Conservation (phyloP, 2,888 invertebrate genomes). For the Rhamphomyia laevipes region DNA sequence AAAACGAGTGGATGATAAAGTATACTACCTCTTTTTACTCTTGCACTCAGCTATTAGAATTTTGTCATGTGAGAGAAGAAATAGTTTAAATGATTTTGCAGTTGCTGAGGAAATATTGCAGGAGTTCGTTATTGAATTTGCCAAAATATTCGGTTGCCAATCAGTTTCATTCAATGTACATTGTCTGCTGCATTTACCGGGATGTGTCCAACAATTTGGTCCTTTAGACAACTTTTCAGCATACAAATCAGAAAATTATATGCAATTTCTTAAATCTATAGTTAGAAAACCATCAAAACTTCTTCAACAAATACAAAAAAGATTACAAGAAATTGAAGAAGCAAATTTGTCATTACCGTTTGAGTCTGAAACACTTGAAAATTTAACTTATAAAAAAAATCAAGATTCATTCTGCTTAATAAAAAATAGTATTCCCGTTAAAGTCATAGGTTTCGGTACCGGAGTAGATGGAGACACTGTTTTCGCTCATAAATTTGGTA, state of each 20-base stretch:
- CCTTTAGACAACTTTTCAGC: constrained; percentile 17
- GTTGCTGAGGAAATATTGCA: constrained; percentile 1
- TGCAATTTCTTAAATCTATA: constrained; percentile 8
- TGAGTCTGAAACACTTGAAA: too few relatives aligned
- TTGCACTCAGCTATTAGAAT: constrained; percentile 3
- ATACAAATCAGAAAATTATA: constrained; percentile 16
- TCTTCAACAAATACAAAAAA: too few relatives aligned
- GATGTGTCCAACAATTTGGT: constrained; percentile 14
- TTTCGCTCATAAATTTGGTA: too few relatives aligned
- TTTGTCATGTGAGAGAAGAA: not conserved
- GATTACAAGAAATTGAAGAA: too few relatives aligned
- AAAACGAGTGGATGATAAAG: constrained; percentile 1
- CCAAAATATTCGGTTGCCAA: not conserved
- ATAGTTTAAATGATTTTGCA: not conserved
- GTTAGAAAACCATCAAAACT: too few relatives aligned
- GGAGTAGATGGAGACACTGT: too few relatives aligned
- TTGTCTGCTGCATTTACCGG: constrained; percentile 16
- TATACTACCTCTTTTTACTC: constrained; percentile 3
- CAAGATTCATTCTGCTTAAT: too few relatives aligned
- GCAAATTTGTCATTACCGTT: too few relatives aligned
- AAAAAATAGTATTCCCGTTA: too few relatives aligned
- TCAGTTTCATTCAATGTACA: constrained; percentile 13
- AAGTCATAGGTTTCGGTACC: too few relatives aligned
- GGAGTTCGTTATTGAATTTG: constrained; percentile 6
- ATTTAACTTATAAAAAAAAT: too few relatives aligned